These are phyloP conservation scores for Thereva unica DNA, from an alignment of 2,888 invertebrate genomes.

Conservation along the genomic window DNA sequence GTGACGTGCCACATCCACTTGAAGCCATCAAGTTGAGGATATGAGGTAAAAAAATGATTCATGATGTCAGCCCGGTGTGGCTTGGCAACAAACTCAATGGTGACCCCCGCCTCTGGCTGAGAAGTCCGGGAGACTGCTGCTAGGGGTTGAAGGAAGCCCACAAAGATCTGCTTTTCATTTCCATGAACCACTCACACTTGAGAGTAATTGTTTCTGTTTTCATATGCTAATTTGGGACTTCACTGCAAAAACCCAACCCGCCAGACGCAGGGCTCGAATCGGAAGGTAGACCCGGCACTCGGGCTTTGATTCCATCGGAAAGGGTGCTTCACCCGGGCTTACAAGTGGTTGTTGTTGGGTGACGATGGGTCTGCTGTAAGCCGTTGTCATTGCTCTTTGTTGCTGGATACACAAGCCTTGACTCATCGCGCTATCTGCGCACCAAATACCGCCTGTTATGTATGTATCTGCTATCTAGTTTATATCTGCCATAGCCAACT, in stretches of 20 bases:
- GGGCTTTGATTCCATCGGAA: conserved; percentile 20
- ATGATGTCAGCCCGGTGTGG: conserved; percentile 23
- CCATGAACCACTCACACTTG: conserved; percentile 26
- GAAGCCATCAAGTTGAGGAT: conserved; percentile 3
- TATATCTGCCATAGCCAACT: not conserved
- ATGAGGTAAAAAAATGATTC: conserved; percentile 28
- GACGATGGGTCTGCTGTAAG: conserved; percentile 6
- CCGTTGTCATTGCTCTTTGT: conserved; percentile 21
- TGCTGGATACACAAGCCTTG: conserved; percentile 13
- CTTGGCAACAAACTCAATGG: conserved; percentile 16
- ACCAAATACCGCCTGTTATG: not conserved
- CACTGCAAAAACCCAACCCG: conserved; percentile 25
- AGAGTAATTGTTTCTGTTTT: conserved; percentile 42
- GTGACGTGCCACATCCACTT: conserved; percentile 20
- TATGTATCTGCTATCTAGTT: not conserved
- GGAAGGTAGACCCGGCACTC: conserved; percentile 26
- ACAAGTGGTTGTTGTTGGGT: conserved; percentile 25
- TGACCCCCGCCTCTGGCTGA: not conserved
- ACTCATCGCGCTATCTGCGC: conserved; percentile 23
- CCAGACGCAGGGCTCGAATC: conserved; percentile 23
- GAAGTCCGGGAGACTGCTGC: not conserved
- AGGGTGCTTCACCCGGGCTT: conserved; percentile 35
- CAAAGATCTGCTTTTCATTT: conserved; percentile 32
- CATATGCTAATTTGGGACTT: conserved; percentile 42
- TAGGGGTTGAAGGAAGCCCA: conserved; percentile 16